A percentile compares a stretch with the other conserved stretches of the same genome.
Conservation (phyloP, 2,113 vertebrate species). For the Rhipidura dahli region DNA sequence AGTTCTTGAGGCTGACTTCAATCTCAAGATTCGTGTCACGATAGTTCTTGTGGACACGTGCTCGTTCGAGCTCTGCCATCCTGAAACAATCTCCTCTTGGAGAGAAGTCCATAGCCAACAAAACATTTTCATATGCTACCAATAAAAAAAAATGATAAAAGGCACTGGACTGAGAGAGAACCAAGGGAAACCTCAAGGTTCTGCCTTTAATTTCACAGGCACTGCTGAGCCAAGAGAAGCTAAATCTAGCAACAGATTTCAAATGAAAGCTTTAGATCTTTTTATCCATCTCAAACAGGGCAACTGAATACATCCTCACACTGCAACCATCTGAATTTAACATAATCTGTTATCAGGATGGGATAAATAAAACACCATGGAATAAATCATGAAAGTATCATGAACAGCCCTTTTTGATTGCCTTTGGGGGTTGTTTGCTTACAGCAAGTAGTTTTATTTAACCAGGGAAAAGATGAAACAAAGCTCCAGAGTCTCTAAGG, state of each 20-base stretch:
- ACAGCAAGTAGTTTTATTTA: not conserved
- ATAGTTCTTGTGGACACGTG: not conserved
- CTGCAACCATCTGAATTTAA: not conserved
- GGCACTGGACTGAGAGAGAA: not conserved
- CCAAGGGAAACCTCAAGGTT: slow-evolving; percentile 23
- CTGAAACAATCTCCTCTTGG: not conserved
- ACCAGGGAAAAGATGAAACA: not conserved
- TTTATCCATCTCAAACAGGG: not conserved
- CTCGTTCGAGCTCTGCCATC: not conserved
- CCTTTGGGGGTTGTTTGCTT: not conserved
- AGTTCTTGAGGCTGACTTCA: not conserved
- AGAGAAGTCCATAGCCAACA: not conserved
- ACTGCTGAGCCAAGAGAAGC: slow-evolving; percentile 14
- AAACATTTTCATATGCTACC: slow-evolving; percentile 3
- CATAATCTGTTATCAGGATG: not conserved
- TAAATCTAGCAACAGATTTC: not conserved
- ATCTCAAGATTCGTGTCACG: not conserved
- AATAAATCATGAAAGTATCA: not conserved
- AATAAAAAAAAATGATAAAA: slow-evolving; percentile 20
- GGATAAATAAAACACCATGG: not conserved
- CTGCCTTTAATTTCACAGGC: slow-evolving; percentile 46
- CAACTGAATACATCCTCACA: not conserved
- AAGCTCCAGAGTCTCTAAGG: not conserved
- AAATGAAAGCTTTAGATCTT: slow-evolving; percentile 7
- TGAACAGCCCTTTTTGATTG: not conserved